Conservation (phyloP, 2,888 invertebrate genomes). For the Agriopis marginaria region DNA sequence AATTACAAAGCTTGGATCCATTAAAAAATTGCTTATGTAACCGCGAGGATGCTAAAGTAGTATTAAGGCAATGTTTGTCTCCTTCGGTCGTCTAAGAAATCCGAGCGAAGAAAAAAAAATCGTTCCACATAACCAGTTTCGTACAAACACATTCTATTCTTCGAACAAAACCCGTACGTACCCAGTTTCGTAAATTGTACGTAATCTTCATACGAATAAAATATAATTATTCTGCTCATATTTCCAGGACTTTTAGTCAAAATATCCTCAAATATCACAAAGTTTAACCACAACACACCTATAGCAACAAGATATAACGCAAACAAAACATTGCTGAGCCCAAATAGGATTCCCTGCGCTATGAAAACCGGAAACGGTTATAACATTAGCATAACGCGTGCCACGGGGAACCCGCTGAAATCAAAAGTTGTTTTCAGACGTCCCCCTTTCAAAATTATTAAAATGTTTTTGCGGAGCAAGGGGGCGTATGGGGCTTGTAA, state of each 20-base stretch:
- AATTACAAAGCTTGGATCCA: too few species aligned
- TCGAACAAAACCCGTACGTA: too few species aligned
- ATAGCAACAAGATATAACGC: conserved; percentile 46
- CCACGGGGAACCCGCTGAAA: conserved; percentile 57
- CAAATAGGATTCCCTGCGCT: conserved; percentile 49
- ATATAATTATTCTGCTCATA: background rate
- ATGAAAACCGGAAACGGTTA: conserved; percentile 52
- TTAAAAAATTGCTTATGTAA: too few species aligned
- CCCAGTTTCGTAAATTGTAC: too few species aligned
- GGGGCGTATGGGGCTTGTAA: conserved; percentile 4
- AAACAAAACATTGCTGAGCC: conserved; percentile 54
- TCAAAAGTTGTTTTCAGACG: conserved; percentile 68
- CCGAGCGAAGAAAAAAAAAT: too few species aligned
- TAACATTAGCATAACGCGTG: conserved; percentile 60
- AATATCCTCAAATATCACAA: conserved; percentile 14
- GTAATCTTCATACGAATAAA: background rate
- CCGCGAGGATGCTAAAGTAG: background rate
- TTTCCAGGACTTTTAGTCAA: background rate
- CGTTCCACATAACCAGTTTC: too few species aligned
- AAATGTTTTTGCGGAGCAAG: conserved; percentile 18
- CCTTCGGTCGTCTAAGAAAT: too few species aligned
- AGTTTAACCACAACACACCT: conserved; percentile 19
- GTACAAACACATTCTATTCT: too few species aligned
- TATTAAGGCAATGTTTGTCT: too few species aligned
- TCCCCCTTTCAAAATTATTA: conserved; percentile 29